A percentile compares a stretch with the other conserved stretches of the same genome.
Conservation (phyloP, 53 echinoderm and acorn worm species). For the Hippasteria phrygiana region DNA sequence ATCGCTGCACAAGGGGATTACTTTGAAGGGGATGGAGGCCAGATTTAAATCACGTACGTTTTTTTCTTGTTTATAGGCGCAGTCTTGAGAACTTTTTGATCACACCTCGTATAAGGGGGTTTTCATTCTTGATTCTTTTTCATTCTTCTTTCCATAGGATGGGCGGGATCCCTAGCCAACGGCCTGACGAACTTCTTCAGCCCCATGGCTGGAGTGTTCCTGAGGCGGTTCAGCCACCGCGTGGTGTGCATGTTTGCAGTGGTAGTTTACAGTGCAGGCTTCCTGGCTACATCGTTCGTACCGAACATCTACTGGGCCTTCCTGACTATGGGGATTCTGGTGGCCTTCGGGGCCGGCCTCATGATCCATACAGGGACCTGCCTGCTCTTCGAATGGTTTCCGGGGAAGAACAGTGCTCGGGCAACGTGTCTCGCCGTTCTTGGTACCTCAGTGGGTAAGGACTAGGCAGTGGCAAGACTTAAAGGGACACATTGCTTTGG, state of each 20-base stretch:
- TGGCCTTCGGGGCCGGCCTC: conserved; percentile 75
- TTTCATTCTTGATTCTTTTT: no score
- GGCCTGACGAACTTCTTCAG: conserved; percentile 50
- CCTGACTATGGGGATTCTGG: conserved; percentile 75
- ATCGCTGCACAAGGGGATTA: no score
- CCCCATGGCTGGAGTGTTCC: conserved; percentile 49
- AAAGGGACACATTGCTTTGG: no score
- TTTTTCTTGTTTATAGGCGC: no score
- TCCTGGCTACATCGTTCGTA: conserved; percentile 72
- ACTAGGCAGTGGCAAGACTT: background rate
- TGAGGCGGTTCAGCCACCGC: conserved; percentile 53
- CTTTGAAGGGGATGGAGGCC: no score
- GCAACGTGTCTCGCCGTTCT: conserved; percentile 74
- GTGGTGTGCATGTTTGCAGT: conserved; percentile 67
- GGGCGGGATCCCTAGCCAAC: conserved; percentile 79
- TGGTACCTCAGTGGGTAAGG: conserved; percentile 80
- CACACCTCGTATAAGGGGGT: no score
- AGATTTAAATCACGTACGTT: no score
- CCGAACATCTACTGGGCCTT: conserved; percentile 79
- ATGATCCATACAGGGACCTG: conserved; percentile 67
- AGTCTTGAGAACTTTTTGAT: no score
- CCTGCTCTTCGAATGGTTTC: conserved; percentile 82
- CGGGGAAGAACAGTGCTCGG: conserved; percentile 71
- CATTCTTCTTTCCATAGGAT: conserved; percentile 59
- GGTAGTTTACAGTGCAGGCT: conserved; percentile 63